Evolutionary conservation across 1,140 invertebrate species (phyloP), one percentile per base, ranked within the genome.

Genomic region (Apocrypta bakeri): DNA sequence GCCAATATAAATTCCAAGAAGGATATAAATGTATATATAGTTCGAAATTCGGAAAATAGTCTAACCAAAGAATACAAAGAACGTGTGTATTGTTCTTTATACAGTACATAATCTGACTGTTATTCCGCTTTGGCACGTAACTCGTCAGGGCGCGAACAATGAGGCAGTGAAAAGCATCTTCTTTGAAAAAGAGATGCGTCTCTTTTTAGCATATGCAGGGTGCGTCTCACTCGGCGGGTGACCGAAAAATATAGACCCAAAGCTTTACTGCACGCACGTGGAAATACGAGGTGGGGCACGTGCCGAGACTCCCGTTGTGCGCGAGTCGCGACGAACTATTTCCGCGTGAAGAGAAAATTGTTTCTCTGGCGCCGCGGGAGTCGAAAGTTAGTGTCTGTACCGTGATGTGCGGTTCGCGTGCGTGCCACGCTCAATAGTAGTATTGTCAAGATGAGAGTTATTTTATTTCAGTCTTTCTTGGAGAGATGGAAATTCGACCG

Each of bases 281-380:
- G 21, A 56, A 56, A 56, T 56, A 56, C 48, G 48, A 56, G 48
- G 48, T n/a, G 69, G 69, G 84, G 69, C 85, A 87, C 83, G 86
- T 84, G 85, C 82, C 86, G 69, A 40, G 37, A 84, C 84, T 85
- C 84, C 68, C 8, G 82, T 29, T 69, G 81, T 40, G 48, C 69
- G 40, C 56, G 84, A 82, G 42, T 64, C 63, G 63, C n/a, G 25
- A 64, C 64, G 25, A 14, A 84, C 85, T 86, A 87, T 88, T 88
- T 88, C 86, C 87, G 86, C 87, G 82, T 87, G 84, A 86, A 83
- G 83, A 85, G 85, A 83, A 88, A 87, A 88, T 87, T 84, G 85
- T 86, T 85, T 84, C 84, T 79, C 56, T n/a, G 21, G 48, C 87
- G 64, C 87, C 64, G 86, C 87, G 85, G 87, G 87, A 87, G 84